Base-by-base conservation (phyloP, 1,140 invertebrate genomes). In the Drosophila ogumai region DNA sequence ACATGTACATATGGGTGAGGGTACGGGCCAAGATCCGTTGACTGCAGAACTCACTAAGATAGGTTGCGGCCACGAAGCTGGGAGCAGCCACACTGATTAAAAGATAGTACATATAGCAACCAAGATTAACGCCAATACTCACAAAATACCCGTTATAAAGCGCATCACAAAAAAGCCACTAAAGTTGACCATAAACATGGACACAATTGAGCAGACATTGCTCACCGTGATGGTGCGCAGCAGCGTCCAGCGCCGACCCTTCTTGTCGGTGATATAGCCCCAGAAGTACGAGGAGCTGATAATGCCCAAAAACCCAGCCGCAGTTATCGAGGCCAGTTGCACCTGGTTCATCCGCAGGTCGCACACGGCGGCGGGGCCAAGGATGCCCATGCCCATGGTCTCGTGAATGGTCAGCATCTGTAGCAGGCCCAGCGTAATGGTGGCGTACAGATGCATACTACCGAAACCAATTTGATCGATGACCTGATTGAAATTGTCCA, bases 201-300 rank as follows among this genome's bases (percentile, higher is more conserved):
- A 87, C 12, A 56, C 52, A 9, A 87, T 2, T 0, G 82, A 86
- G n/a, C 66, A 87, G 0, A 87, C 1, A 34, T 71, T 76, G 59
- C 79, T 76, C 9, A 87, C 12, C 0, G 56, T 44, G 9, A 90
- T 84, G 3, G 85, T 81, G 1, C 71, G 81, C 93, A 86, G 91
- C 92, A 91, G 94, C 86, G 91, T 96, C 91, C 64, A 95, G 80
- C 71, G 93, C 66, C 91, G 93, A 0, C 96, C 96, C 43, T 93
- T 93, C 2, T 93, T 94, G 76, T 96, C 96, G 0, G 95, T 95
- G 25, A 96, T 82, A 15, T 94, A 95, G 9, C 96, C 96, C 95
- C 96, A 96, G 15, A 96, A 72, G 40, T 94, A 91, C 0, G 93
- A 93, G 0, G 94, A 94, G 15, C 94, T 73, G 8, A 95, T 93